Percentiles rank a stretch among this genome's conserved stretches.
Evolutionary conservation across 2,888 invertebrate genomes (phyloP).

Genomic region (Rhagonycha fulva): DNA sequence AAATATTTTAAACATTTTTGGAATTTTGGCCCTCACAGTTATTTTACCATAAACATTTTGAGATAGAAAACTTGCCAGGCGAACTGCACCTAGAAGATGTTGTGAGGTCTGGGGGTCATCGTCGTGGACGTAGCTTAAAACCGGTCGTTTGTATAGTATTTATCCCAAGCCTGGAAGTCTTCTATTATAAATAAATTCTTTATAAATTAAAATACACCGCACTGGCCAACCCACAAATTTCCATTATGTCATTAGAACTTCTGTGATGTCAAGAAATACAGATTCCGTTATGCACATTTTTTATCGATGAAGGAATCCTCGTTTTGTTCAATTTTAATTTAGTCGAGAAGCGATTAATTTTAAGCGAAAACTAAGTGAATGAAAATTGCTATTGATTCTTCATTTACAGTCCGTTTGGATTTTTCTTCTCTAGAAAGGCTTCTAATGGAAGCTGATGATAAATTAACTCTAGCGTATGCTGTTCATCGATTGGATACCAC

Average conservation of each 20-base stretch:
- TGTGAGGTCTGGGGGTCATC: constrained; percentile 17
- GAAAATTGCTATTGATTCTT: neutral
- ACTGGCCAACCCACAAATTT: neutral
- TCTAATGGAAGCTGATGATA: neutral
- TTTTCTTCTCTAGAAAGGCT: neutral
- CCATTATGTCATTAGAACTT: neutral
- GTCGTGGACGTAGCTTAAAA: constrained; percentile 9
- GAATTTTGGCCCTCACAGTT: neutral
- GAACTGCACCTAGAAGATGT: neutral
- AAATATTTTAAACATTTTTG: neutral
- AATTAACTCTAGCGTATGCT: neutral
- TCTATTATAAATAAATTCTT: neutral
- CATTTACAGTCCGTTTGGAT: neutral
- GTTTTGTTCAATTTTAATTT: neutral
- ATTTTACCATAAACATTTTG: neutral
- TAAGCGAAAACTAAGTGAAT: neutral
- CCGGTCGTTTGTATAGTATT: constrained; percentile 13
- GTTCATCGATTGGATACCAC: neutral
- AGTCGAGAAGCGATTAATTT: neutral
- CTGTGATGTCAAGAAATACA: neutral
- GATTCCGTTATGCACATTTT: neutral
- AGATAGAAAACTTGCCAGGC: neutral
- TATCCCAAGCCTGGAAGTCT: neutral
- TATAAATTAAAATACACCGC: neutral
- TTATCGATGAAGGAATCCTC: neutral